Percentiles rank a stretch among this genome's conserved stretches.
phyloP scores from a whole-genome alignment of 2,113 vertebrate species.

The Oncorhynchus mykiss region DNA sequence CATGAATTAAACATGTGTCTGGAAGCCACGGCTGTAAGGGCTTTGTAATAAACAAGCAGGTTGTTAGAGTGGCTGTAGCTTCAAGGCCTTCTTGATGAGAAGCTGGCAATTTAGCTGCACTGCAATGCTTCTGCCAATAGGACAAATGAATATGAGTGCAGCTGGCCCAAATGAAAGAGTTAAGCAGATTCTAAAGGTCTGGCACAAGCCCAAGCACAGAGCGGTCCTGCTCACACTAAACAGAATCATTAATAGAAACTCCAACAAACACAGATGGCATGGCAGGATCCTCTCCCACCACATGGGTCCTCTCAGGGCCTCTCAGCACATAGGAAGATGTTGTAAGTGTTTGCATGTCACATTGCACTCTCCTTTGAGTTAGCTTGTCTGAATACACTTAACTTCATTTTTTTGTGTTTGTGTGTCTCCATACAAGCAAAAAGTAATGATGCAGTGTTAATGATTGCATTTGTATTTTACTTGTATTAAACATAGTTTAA shows the following conservation, averaged over 20 bases:
- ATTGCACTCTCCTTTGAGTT: not conserved
- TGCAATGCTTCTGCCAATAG: not conserved
- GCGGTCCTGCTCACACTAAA: not conserved
- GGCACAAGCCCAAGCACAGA: not conserved
- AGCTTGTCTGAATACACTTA: no score
- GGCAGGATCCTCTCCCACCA: no score
- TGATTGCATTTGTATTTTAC: no score
- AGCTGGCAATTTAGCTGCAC: not conserved
- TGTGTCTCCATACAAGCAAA: no score
- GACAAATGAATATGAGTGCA: no score
- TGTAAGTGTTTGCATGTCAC: not conserved
- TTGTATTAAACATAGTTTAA: no score
- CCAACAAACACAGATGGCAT: not conserved
- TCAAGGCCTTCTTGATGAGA: no score
- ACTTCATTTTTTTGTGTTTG: no score
- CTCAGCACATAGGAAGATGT: not conserved
- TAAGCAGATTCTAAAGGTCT: not conserved
- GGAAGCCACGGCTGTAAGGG: not conserved
- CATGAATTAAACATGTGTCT: not conserved
- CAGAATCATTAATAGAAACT: not conserved
- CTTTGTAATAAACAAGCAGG: not conserved
- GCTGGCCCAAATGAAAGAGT: no score
- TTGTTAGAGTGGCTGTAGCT: not conserved
- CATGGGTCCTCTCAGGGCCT: no score
- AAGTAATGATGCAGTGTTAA: no score